Base-by-base conservation (phyloP, 2,113 vertebrate genomes). In the Amphilophus citrinellus region DNA sequence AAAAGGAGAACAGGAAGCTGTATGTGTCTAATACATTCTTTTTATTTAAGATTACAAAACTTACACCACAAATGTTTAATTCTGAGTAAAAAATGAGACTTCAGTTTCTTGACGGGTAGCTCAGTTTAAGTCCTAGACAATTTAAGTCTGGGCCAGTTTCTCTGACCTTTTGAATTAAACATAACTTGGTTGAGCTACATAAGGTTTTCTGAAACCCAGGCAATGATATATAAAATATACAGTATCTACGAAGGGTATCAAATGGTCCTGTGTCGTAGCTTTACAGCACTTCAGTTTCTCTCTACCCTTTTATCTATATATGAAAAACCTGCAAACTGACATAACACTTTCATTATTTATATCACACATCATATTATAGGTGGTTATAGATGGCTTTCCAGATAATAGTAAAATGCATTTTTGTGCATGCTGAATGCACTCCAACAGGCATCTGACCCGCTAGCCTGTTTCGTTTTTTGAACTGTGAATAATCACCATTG, bases 341-440 rank as follows among this genome's bases (percentile, higher is more conserved):
- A 56, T 73, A 53, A 18, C 10, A 73, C 30, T n/a, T 56, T n/a
- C 47, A 73, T 73, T 73, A 56, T 73, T 73, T 56, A 73, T 73
- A 56, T n/a, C 1, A 6, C 47, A 56, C 18, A 56, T 56, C 47
- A 56, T 35, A 73, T 73, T 35, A 73, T n/a, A 18, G 66, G 32
- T 53, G 27, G 47, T 14, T 35, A 56, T 53, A 73, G 47, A n/a
- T 35, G 32, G 68, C 68, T 73, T 35, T 56, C 68, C 68, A 73
- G 47, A 73, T 56, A 73, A 73, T 56, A 73, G 47, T 56, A 56
- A 56, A 73, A 44, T 77, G 59, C 4, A 15, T 30, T 56, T 75
- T 62, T 5, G 27, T 50, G 65, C 39, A 61, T 37, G 27, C 57
- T 73, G 59, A 68, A 58, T 75, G 14, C 37, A 24, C n/a, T n/a